Conservation (phyloP, 2,113 vertebrate genomes). For the Tragulus kanchil region DNA sequence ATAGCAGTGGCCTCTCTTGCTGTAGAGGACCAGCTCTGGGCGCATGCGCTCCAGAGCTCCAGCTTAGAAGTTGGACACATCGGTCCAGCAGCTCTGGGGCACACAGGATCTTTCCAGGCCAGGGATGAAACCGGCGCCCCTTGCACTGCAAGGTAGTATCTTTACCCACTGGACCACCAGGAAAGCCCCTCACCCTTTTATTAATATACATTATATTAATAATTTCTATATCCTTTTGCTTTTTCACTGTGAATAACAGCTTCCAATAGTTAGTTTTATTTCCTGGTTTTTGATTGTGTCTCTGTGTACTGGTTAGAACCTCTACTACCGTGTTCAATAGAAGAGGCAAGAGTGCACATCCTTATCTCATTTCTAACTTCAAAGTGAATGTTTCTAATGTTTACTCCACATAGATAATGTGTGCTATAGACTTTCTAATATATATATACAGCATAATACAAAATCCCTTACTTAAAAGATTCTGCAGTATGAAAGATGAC, state of each 20-base stretch:
- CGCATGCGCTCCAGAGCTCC: no score
- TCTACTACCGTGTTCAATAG: background rate
- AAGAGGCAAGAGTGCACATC: background rate
- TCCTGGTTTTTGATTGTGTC: background rate
- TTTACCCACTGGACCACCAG: no score
- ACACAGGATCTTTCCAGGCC: no score
- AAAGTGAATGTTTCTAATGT: background rate
- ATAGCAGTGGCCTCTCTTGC: no score
- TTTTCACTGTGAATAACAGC: conserved; percentile 28
- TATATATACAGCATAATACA: background rate
- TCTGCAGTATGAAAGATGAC: background rate
- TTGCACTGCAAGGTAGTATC: no score
- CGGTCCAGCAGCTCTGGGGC: no score
- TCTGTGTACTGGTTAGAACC: background rate
- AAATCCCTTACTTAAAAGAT: background rate
- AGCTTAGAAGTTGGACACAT: no score
- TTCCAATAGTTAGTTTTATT: background rate
- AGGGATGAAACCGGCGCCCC: no score
- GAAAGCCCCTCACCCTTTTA: background rate
- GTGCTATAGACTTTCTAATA: background rate
- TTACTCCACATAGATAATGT: background rate
- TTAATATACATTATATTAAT: background rate
- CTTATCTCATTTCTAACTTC: background rate
- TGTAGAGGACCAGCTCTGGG: no score
- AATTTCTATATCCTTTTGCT: background rate